phyloP scores from a whole-genome alignment of 2,113 vertebrate species.

The Callocephalon fimbriatum region DNA sequence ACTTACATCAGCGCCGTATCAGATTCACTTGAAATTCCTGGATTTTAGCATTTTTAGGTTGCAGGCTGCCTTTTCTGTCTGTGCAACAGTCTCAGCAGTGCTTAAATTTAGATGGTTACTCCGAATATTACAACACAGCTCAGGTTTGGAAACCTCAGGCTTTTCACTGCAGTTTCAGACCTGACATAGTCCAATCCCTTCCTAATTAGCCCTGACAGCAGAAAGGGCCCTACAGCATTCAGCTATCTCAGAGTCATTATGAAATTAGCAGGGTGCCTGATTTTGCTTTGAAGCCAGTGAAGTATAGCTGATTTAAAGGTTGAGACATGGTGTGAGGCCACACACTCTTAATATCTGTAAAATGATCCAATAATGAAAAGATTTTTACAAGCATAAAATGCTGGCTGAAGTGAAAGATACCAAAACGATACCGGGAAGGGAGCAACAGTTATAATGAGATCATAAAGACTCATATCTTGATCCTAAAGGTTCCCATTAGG shows the following conservation, averaged over 20 bases:
- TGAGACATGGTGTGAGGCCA: background rate
- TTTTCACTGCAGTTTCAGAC: background rate
- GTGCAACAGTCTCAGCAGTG: background rate
- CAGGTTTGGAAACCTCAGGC: background rate
- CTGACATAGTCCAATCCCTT: background rate
- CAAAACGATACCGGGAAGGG: background rate
- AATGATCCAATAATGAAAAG: background rate
- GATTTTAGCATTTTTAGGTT: background rate
- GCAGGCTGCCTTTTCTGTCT: background rate
- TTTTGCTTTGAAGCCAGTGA: background rate
- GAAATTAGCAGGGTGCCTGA: constrained; percentile 41
- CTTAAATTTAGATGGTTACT: background rate
- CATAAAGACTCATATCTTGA: background rate
- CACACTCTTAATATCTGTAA: background rate
- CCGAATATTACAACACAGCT: background rate
- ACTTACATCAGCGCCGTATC: background rate
- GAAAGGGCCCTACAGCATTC: background rate
- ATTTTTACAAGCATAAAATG: background rate
- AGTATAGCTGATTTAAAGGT: background rate
- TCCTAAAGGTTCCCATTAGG: background rate
- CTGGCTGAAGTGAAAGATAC: background rate
- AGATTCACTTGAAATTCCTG: background rate
- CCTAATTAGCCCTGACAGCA: constrained; percentile 42
- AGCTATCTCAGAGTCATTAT: background rate
- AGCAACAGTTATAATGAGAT: background rate